Conservation (phyloP, 2,888 invertebrate species). For the Cremastinae sp. region DNA sequence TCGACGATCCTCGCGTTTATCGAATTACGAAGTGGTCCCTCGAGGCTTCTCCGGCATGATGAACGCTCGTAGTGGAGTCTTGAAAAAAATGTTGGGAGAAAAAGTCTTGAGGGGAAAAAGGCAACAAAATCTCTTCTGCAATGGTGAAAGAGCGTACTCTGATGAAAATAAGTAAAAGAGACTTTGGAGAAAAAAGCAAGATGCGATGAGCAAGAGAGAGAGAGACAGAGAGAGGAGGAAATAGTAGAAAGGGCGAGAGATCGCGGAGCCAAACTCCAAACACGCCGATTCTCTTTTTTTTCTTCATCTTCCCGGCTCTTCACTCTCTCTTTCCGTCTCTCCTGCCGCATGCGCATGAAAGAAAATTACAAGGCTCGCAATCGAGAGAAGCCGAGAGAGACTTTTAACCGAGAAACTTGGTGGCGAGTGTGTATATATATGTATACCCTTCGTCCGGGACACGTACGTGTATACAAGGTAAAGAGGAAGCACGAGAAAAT, state of each 20-base stretch:
- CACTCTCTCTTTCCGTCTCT: background rate
- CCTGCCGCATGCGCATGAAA: constrained; percentile 39
- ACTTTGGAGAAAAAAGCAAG: constrained; percentile 34
- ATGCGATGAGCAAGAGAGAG: background rate
- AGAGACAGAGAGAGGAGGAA: constrained; percentile 6
- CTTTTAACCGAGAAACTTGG: constrained; percentile 46
- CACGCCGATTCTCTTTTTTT: constrained; percentile 35
- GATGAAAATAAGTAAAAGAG: constrained; percentile 42
- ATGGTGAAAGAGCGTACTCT: constrained; percentile 36
- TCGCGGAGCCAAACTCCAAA: constrained; percentile 30
- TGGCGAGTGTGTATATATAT: constrained; percentile 19
- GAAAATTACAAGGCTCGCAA: constrained; percentile 66
- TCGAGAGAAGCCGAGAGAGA: constrained; percentile 42
- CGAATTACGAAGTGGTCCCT: constrained; percentile 69
- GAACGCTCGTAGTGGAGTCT: background rate
- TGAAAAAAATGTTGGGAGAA: no score
- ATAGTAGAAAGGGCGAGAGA: constrained; percentile 23
- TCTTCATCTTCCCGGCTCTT: background rate
- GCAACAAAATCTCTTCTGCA: constrained; percentile 36
- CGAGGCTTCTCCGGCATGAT: constrained; percentile 47
- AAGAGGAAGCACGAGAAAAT: background rate
- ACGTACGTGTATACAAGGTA: constrained; percentile 7
- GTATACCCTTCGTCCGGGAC: constrained; percentile 17
- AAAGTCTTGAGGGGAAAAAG: no score
- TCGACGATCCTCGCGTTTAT: constrained; percentile 70